Evolutionary conservation across 2,888 invertebrate genomes (phyloP), one percentile per base, ranked within the genome.

Genomic region (Pedicia rivosa): DNA sequence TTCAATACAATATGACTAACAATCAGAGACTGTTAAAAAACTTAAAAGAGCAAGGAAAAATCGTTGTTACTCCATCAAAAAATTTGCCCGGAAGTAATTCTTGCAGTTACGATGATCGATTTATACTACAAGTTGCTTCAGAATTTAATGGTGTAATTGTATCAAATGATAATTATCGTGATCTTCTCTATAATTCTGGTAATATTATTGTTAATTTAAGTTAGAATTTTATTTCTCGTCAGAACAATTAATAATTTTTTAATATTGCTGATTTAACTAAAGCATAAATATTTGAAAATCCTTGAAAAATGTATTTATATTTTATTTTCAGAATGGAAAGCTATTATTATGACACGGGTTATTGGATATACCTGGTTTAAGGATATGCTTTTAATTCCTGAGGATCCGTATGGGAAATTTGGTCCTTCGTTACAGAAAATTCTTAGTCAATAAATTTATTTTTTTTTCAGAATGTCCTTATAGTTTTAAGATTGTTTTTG

Each of bases 311-410:
- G n/a, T n/a, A 31, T 17, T 31, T n/a, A 17, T 19, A 12, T 12
- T 24, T 29, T 30, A n/a, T 8, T 37, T 37, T 25, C 22, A 1
- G 61, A 63, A 25, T 80, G 78, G 69, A 64, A 70, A 35, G 60
- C 67, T 40, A 68, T 73, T 1, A 78, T 84, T 39, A 68, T 73
- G 47, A 70, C 70, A 37, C 64, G 82, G 38, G 57, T 88, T 3
- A 57, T 88, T 5, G 74, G 74, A 40, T 86, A 76, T 50, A 78
- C 81, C 0, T 88, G 83, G 74, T 80, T 80, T 1, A 71, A 74
- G n/a, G 74, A 84, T 51, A 68, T 76, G 54, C 70, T 90, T 9
- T 81, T 88, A 70, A 74, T 86, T 45, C 84, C 88, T 0, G 66
- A 69, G 36, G 88, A 90, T 62, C 88, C 88, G 0, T 62, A 87